Evolutionary conservation across 2,113 vertebrate genomes (phyloP).

Genomic region (Rhizomys pruinosus): DNA sequence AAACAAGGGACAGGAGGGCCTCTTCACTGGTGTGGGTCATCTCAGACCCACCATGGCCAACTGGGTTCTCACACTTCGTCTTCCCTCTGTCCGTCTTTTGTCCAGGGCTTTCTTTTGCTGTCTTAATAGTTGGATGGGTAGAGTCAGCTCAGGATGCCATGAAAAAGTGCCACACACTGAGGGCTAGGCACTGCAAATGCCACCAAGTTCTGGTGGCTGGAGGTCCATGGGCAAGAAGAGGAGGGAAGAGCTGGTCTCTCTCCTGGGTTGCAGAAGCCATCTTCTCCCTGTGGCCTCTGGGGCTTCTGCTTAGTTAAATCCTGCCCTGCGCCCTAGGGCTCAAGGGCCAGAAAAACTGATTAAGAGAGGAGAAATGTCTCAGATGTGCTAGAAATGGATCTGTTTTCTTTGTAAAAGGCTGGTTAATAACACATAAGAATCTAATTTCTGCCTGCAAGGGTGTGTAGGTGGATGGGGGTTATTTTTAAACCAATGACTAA

Average conservation of each 20-base stretch:
- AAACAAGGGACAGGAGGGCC: not conserved
- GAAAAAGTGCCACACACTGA: not conserved
- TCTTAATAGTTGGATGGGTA: not conserved
- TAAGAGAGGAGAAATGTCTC: not conserved
- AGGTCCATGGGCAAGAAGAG: not conserved
- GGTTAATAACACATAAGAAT: not conserved
- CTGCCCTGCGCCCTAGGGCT: not conserved
- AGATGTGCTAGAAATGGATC: not conserved
- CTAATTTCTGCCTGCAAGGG: not conserved
- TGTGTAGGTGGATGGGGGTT: constrained; percentile 43
- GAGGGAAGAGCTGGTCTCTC: not conserved
- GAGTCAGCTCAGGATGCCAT: not conserved
- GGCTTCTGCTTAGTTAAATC: not conserved
- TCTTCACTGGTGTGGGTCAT: not conserved
- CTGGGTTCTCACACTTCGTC: no score
- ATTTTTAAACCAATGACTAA: constrained; percentile 71
- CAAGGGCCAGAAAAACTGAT: not conserved
- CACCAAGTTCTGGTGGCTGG: not conserved
- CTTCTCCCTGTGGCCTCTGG: rapidly evolving
- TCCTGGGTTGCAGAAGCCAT: not conserved
- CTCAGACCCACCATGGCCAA: not conserved
- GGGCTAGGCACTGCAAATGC: rapidly evolving
- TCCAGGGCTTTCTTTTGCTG: not conserved
- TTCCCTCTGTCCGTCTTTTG: no score
- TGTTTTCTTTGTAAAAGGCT: not conserved